Percentiles rank a stretch among this genome's conserved stretches.
Conservation (phyloP, 2,888 invertebrate genomes). For the Autographa pulchrina region DNA sequence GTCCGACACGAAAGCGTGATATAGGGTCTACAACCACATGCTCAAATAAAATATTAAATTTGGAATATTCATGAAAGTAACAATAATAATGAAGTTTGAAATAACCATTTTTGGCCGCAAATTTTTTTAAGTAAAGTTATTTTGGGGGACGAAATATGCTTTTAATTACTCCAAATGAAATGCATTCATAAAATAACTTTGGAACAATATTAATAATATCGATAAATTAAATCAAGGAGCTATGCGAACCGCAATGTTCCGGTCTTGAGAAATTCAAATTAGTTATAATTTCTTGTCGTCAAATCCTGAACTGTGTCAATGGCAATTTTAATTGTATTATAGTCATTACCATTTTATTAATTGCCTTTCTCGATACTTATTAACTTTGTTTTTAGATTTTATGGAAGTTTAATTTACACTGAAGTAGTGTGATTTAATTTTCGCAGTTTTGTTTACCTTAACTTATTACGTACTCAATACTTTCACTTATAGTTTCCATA, state of each 20-base stretch:
- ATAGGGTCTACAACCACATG: too few species aligned
- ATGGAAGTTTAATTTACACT: too few species aligned
- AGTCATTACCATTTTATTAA: conserved; percentile 32
- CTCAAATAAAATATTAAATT: too few species aligned
- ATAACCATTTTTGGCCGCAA: too few species aligned
- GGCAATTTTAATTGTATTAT: conserved; percentile 42
- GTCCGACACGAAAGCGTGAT: too few species aligned
- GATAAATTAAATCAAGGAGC: conserved; percentile 36
- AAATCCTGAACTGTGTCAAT: conserved; percentile 39
- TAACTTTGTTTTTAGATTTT: conserved; percentile 24
- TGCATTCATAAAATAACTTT: conserved; percentile 5
- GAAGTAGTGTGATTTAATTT: neutral
- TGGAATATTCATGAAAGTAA: too few species aligned
- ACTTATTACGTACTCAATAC: too few species aligned
- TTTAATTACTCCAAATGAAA: neutral
- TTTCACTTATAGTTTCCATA: too few species aligned
- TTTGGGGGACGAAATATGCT: neutral
- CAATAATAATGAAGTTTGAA: too few species aligned
- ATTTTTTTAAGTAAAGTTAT: neutral
- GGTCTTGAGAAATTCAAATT: conserved; percentile 32
- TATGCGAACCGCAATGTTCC: conserved; percentile 14
- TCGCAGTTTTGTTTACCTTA: too few species aligned
- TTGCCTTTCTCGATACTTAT: conserved; percentile 29
- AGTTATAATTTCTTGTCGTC: conserved; percentile 39
- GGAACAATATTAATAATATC: conserved; percentile 12